Evolutionary conservation across 1,140 invertebrate species (phyloP), one percentile per base, ranked within the genome.

Genomic region (Drosophila athabasca): DNA sequence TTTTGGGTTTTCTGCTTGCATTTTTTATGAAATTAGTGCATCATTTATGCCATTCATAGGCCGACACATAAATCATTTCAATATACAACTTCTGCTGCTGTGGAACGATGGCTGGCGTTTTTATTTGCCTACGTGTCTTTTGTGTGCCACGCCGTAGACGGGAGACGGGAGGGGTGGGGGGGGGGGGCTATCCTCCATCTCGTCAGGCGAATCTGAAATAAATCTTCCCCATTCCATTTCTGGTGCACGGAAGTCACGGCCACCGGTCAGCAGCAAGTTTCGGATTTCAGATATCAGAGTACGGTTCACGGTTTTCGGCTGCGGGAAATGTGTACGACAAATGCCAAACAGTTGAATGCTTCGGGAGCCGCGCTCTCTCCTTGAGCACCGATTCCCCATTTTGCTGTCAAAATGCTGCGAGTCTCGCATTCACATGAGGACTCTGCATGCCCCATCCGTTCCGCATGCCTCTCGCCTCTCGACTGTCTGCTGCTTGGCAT

Each of bases 101-200:
- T n/a, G n/a, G n/a, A n/a, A n/a, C n/a, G 75, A 19, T 19, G 17
- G 17, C 17, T 74, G 73, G 66, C 83, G 62, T 64, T 85, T 85
- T 82, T 85, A 85, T 87, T 87, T 81, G 83, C 71, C 83, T 83
- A 87, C 82, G 82, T 87, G 82, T 88, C 83, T 65, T 53, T 70
- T 71, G 70, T 78, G 62, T 39, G 8, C 17, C 9, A 8, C 1
- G 4, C n/a, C 17, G 15, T 9, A 39, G 35, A 11, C 35, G 35
- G 35, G 17, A 1, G 17, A 19, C 17, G 17, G 17, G 0, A 1
- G 17, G 17, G 17, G 17, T 0, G 0, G 0, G 17, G 17, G 17
- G 17, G 17, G 17, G 0, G 1, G 35, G 35, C 41, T 19, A 39
- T 46, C 39, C 45, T 46, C 75, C 83, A 88, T 88, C 83, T 76